Evolutionary conservation across 2,113 vertebrate genomes (phyloP).

Genomic region (Acanthisitta chloris): DNA sequence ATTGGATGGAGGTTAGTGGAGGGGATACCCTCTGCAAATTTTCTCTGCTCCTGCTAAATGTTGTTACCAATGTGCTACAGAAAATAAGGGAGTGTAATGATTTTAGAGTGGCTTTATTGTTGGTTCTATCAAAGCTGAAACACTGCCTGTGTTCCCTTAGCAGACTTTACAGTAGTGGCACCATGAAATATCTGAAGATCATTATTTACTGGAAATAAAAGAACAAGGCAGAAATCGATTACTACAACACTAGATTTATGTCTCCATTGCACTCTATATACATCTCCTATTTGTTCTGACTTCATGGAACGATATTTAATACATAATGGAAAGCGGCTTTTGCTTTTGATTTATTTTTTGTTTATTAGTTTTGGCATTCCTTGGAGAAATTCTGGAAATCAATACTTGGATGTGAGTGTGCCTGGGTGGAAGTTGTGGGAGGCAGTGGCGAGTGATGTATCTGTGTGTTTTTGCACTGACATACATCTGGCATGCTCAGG

Average conservation of each 20-base stretch:
- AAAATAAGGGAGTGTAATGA: conserved; percentile 52
- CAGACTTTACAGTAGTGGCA: conserved; percentile 60
- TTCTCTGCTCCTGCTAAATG: conserved; percentile 45
- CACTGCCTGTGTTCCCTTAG: conserved; percentile 34
- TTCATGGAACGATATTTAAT: conserved; percentile 79
- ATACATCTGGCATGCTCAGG: not conserved
- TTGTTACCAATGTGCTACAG: conserved; percentile 11
- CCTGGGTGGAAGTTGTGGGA: conserved; percentile 5
- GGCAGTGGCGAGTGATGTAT: not conserved
- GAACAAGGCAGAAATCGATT: conserved; percentile 81
- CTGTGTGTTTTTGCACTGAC: not conserved
- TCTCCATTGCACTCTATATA: conserved; percentile 73
- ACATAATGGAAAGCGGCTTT: conserved; percentile 75
- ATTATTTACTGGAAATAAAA: conserved; percentile 83
- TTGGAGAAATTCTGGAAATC: conserved; percentile 74
- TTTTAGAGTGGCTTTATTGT: conserved; percentile 26
- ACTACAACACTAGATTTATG: conserved; percentile 76
- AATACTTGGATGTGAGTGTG: conserved; percentile 55
- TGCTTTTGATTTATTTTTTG: conserved; percentile 78
- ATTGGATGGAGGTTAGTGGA: conserved; percentile 31
- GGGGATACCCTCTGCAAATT: conserved; percentile 39
- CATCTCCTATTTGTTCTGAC: conserved; percentile 79
- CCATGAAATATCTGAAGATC: conserved; percentile 74
- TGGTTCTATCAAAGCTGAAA: conserved; percentile 54
- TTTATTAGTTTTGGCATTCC: conserved; percentile 78